Evolutionary conservation across 2,797 vertebrate species (phyloP), one percentile per base, ranked within the genome.

Genomic region (Hemibagrus guttatus): DNA sequence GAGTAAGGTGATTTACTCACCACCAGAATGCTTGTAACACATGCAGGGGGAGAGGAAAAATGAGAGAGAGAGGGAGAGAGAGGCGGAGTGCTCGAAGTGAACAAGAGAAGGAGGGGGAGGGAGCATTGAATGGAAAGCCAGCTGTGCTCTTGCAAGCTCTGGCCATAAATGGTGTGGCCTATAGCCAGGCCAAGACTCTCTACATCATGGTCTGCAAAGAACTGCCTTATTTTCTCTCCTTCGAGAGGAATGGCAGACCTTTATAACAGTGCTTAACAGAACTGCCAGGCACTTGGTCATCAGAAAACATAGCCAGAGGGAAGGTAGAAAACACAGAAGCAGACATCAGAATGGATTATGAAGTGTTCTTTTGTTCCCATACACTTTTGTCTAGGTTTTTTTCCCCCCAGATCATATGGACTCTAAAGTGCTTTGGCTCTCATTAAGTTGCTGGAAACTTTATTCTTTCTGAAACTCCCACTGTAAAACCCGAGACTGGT

Each of bases 1-100:
- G 91, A 87, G 80, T 91, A 90, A 93, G 91, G 91, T 94, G 92
- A 94, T 91, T 92, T 91, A 92, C 88, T 91, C 89, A 90, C 87
- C 85, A 91, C 90, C 88, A 89, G 85, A 87, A 88, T 28, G 69
- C 68, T 84, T 89, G 82, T 87, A 80, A 46, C 78, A 84, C 87
- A 71, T 52, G 54, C 49, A 75, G 84, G 83, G 66, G 84, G 75
- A 52, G 61, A 66, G 78, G 79, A 46, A 66, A 68, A 82, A 54
- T 54, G n/a, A 66, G 80, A 52, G 46, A 31, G 26, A 8, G 46
- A 75, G 81, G 81, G 26, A 49, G 59, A 83, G 26, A 85, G 68
- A 71, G 52, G 12, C 7, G 49, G 54, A 63, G 78, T 69, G 72
- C 52, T 74, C 42, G 61, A 76, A 84, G 61, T 88, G 69, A 72